Conservation (phyloP, 1,140 invertebrate species). For the Telenomus remus region DNA sequence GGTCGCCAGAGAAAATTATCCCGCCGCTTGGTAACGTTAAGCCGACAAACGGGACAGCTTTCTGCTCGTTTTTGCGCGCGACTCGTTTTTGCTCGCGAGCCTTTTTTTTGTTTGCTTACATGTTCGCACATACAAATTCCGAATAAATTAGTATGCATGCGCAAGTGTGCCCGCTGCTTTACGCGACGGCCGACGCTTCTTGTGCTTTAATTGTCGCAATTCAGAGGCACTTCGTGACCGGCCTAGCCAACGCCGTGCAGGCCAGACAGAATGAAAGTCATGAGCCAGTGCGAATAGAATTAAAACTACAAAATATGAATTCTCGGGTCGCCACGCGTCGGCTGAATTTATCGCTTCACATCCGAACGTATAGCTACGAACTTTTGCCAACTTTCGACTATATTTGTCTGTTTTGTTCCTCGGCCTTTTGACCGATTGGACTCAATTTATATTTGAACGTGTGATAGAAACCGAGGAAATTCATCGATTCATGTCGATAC, state of each 20-base stretch:
- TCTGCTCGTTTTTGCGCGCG: conserved; percentile 30
- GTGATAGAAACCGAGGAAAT: no score
- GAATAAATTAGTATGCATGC: conserved; percentile 61
- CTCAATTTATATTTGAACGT: neutral
- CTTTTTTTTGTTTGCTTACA: conserved; percentile 53
- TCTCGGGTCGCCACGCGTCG: conserved; percentile 31
- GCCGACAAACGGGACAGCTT: conserved; percentile 56
- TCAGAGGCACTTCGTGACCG: conserved; percentile 64
- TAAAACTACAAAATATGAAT: conserved; percentile 58
- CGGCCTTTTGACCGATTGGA: conserved; percentile 5
- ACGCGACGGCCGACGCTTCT: conserved; percentile 38
- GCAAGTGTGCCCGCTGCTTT: conserved; percentile 41
- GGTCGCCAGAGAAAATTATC: conserved; percentile 57
- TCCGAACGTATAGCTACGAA: conserved; percentile 23
- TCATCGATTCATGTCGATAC: no score
- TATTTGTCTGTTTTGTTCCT: conserved; percentile 1
- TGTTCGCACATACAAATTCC: conserved; percentile 57
- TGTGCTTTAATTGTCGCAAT: conserved; percentile 66
- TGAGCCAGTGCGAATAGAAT: conserved; percentile 54
- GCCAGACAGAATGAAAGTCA: conserved; percentile 60
- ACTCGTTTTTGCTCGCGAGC: conserved; percentile 25
- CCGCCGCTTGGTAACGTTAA: conserved; percentile 54
- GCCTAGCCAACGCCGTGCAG: conserved; percentile 46
- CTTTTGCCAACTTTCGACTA: conserved; percentile 14
- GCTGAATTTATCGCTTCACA: conserved; percentile 33